These are phyloP conservation scores for Schizothorax lantsangensis DNA, from an alignment of 2,797 vertebrate genomes.

Conservation along the genomic window DNA sequence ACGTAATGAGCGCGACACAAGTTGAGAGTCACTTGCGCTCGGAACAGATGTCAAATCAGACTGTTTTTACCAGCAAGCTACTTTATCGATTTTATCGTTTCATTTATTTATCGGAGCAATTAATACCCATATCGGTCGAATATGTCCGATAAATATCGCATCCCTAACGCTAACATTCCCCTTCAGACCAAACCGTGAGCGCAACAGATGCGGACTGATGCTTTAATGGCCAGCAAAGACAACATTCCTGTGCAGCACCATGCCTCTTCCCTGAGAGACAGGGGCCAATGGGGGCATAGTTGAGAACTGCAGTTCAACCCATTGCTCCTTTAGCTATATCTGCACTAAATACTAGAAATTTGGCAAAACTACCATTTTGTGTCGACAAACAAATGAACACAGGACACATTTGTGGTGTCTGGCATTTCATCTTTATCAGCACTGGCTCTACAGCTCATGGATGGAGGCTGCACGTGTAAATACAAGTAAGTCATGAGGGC, in stretches of 20 bases:
- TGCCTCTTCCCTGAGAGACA: constrained; percentile 32
- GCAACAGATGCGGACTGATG: constrained; percentile 14
- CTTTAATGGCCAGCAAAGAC: constrained; percentile 42
- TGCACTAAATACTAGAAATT: neutral
- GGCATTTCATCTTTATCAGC: constrained; percentile 47
- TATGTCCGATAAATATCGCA: too few species aligned
- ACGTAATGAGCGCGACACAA: too few species aligned
- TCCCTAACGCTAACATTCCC: constrained; percentile 36
- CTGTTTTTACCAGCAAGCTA: too few species aligned
- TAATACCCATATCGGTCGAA: too few species aligned
- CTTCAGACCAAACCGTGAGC: constrained; percentile 18
- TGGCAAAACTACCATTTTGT: neutral
- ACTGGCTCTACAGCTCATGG: constrained; percentile 18
- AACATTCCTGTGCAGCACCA: constrained; percentile 49
- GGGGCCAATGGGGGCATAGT: constrained; percentile 14
- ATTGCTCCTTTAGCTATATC: constrained; percentile 1
- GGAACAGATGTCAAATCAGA: too few species aligned
- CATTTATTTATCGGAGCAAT: too few species aligned
- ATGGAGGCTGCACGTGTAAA: constrained; percentile 50
- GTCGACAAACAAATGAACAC: constrained; percentile 19
- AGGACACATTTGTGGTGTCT: constrained; percentile 31
- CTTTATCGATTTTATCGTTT: too few species aligned
- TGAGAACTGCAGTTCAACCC: constrained; percentile 1
- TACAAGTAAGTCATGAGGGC: constrained; percentile 51
- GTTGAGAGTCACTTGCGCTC: too few species aligned